Evolutionary conservation across 2,797 vertebrate genomes (phyloP), one percentile per base, ranked within the genome.

Genomic region (Poecile montanus): DNA sequence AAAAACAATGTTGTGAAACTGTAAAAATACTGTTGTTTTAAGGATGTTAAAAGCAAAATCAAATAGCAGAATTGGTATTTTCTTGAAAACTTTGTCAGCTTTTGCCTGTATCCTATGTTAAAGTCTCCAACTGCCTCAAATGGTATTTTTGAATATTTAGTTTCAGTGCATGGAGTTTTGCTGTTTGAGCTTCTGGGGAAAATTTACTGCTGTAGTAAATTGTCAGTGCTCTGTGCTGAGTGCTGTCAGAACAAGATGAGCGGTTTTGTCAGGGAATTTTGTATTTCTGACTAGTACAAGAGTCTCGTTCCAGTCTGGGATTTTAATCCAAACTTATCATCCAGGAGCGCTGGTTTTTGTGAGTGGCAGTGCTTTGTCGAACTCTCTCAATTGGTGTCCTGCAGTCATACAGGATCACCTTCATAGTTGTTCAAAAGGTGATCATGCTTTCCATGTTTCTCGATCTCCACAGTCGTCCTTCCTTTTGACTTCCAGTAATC

Each of bases 231-330:
- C 10, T 47, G 30, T 79, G 72, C n/a, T 0, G 0, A 10, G 62
- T 81, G 47, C 58, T 74, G 25, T 62, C 3, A 0, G 48, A 85
- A n/a, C 0, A 0, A 21, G 38, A 53, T 61, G 57, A 79, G 45
- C 50, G 48, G 1, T 70, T 91, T 74, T 58, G 13, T 58, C 11
- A 23, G 27, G 30, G 44, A 65, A 38, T 83, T 75, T 44, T 6
- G 0, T 70, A 44, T 90, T 93, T 91, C 51, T 3, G 2, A 8
- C 15, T 26, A 77, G 42, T 42, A 54, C 8, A 77, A 67, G 16
- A 20, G 16, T n/a, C n/a, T 76, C 8, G 0, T 77, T 80, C 14
- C 25, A 80, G 17, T 83, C 57, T 44, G 47, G 13, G 15, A 4
- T 71, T 88, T 76, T 74, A 67, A 40, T 61, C 11, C 57, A 76